Evolutionary conservation across 2,797 vertebrate species (phyloP), one percentile per base, ranked within the genome.

Genomic region (Cirrhinus molitorella): DNA sequence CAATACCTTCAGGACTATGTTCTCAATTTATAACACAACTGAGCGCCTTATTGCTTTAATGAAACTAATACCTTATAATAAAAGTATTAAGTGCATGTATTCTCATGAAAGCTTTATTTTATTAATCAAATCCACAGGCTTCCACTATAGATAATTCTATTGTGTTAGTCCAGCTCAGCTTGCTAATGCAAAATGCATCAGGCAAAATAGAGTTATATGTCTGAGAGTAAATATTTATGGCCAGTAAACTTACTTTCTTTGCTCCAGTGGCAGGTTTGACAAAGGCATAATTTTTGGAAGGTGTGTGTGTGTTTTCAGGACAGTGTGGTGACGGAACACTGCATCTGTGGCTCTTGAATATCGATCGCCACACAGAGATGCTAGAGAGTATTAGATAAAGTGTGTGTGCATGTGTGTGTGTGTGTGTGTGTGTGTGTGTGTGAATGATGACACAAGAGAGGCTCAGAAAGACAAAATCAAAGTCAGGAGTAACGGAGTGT

Each of bases 401-500:
- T 21, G 51, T 65, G 71, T 51, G 76, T 40, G 31, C 21, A 25
- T 82, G 74, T 79, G 74, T 72, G 79, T 75, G 23, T 82, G 45
- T 74, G 74, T 81, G 67, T 49, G 23, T 80, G 74, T 53, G 53
- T 47, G 53, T 78, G 25, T 37, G 25, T 72, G 83, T 83, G 76
- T n/a, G 76, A 49, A 14, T 71, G 47, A 83, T 51, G 74, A 45
- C 70, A 59, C 43, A 80, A 73, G 59, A 85, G 55, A 78, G 19
- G 34, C 59, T 81, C 59, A 61, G 81, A 78, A 85, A 51, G 80
- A 78, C 59, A 68, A 88, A 74, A 66, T 73, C 65, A 86, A 86
- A 86, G 83, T 86, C 80, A 81, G 37, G 72, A 55, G 66, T 71
- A 83, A 53, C 75, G 51, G 77, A 85, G 80, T 77, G 68, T 78